Percentiles rank a stretch among this genome's conserved stretches.
These are phyloP conservation scores for Rhinogobius similis DNA, from an alignment of 2,113 vertebrate genomes.

Conservation along the genomic window DNA sequence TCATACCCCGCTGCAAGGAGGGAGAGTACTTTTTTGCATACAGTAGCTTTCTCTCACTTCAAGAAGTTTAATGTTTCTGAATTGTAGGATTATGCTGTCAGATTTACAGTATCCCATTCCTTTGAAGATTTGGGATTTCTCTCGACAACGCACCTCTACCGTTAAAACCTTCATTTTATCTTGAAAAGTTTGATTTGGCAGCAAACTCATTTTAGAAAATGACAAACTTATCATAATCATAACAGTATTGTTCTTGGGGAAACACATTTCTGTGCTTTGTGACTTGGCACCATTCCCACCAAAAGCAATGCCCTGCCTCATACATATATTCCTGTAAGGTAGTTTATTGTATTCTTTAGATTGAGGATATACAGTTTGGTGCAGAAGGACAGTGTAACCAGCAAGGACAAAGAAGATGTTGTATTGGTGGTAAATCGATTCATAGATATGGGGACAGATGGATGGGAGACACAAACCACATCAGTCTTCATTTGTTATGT, in stretches of 20 bases:
- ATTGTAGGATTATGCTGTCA: constrained; percentile 55
- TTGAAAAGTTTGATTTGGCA: constrained; percentile 16
- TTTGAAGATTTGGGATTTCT: constrained; percentile 45
- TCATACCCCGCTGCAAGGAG: constrained; percentile 20
- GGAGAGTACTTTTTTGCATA: constrained; percentile 30
- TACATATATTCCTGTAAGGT: constrained; percentile 9
- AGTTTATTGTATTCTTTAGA: constrained; percentile 5
- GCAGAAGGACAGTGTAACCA: constrained; percentile 9
- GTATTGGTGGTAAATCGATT: constrained; percentile 45
- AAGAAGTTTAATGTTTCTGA: constrained; percentile 36
- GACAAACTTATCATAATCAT: constrained; percentile 2
- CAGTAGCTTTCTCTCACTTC: constrained; percentile 48
- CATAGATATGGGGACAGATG: constrained; percentile 46
- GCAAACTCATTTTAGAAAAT: constrained; percentile 20
- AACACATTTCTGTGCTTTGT: constrained; percentile 14
- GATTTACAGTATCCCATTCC: constrained; percentile 38
- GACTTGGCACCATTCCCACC: constrained; percentile 14
- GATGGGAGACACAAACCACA: constrained; percentile 25
- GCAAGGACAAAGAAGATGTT: constrained; percentile 41
- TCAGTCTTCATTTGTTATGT: constrained; percentile 40
- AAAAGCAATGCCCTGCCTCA: constrained; percentile 26
- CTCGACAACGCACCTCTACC: constrained; percentile 32
- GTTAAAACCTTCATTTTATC: constrained; percentile 17
- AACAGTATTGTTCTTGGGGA: constrained; percentile 4
- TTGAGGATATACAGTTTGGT: neutral